Evolutionary conservation across 2,113 vertebrate species (phyloP).

Genomic region (Carettochelys insculpta): DNA sequence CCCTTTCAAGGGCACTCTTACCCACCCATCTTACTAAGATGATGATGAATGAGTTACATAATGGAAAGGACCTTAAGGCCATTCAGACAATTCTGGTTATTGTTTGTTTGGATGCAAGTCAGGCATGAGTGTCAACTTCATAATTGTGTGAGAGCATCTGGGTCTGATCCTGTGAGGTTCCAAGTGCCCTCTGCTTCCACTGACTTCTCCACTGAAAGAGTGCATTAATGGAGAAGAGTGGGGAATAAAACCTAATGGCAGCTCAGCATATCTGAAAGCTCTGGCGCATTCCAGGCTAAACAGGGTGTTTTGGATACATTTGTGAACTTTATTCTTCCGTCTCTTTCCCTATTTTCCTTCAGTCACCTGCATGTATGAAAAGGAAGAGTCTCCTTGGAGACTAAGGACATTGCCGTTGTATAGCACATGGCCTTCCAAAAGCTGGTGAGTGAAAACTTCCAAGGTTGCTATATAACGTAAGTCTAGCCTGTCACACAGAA

Average conservation of each 20-base stretch:
- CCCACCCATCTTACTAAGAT: slow-evolving; percentile 12
- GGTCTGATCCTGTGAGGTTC: slow-evolving; percentile 2
- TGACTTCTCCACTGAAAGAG: slow-evolving; percentile 53
- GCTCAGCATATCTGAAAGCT: slow-evolving; percentile 5
- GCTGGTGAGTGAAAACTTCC: background rate
- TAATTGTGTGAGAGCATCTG: background rate
- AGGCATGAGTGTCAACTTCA: slow-evolving; percentile 54
- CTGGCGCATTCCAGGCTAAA: slow-evolving; percentile 8
- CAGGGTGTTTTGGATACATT: background rate
- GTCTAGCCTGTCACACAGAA: background rate
- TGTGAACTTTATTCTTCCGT: background rate
- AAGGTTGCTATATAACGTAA: slow-evolving; percentile 4
- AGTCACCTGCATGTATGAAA: background rate
- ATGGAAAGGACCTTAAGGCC: slow-evolving; percentile 43
- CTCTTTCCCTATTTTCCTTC: accelerated
- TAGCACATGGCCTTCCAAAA: background rate
- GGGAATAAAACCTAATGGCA: background rate
- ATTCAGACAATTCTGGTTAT: slow-evolving; percentile 39
- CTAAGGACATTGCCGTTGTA: background rate
- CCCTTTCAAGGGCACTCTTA: background rate
- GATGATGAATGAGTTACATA: slow-evolving; percentile 39
- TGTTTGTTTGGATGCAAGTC: slow-evolving; percentile 48
- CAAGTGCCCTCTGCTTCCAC: slow-evolving; percentile 39
- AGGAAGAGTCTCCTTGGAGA: background rate
- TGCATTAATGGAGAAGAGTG: background rate